Base-by-base conservation (phyloP, 2,888 invertebrate genomes). In the Caenorhabditis virilis region DNA sequence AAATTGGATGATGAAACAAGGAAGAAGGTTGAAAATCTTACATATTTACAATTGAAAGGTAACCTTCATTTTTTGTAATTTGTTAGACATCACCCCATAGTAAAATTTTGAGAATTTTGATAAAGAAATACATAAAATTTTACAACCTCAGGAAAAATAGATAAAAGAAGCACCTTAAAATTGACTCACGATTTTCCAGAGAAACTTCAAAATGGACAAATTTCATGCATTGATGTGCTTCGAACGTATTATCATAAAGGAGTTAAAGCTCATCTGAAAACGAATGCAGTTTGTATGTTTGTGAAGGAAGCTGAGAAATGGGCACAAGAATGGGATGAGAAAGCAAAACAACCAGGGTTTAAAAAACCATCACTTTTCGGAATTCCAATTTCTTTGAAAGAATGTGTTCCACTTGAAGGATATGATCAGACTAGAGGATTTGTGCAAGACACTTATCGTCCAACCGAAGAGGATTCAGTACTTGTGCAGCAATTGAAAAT, bases 391-490 rank as follows among this genome's bases (percentile, higher is more conserved):
- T 78, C 78, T 46, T 57, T 80, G 54, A 80, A 80, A 53, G 79
- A 78, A 60, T 74, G 72, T 48, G 69, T 74, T 7, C 56, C 62
- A 33, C 45, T 80, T 30, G 70, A 80, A 54, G 78, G 77, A 11
- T 76, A 77, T 59, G 78, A 78, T 55, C 63, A 62, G 43, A 76
- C 77, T 20, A 55, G 75, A 11, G 85, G 85, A n/a, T 79, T 82
- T 43, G 82, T 82, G 4, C 80, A 83, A 55, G 72, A 71, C 20
- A 65, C 83, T n/a, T 74, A 70, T 58, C 68, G 54, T 20, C 72
- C 69, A 18, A 53, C 63, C 11, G 25, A 65, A 42, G 55, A 65
- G 15, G 77, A 78, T 41, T 48, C 50, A n/a, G 69, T 70, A 18
- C 59, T 76, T 20, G 73, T 79, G 6, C 53, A 59, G 13, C 74